phyloP scores from a whole-genome alignment of 2,888 invertebrate genomes.

The Drosophila nr. perissopoda region DNA sequence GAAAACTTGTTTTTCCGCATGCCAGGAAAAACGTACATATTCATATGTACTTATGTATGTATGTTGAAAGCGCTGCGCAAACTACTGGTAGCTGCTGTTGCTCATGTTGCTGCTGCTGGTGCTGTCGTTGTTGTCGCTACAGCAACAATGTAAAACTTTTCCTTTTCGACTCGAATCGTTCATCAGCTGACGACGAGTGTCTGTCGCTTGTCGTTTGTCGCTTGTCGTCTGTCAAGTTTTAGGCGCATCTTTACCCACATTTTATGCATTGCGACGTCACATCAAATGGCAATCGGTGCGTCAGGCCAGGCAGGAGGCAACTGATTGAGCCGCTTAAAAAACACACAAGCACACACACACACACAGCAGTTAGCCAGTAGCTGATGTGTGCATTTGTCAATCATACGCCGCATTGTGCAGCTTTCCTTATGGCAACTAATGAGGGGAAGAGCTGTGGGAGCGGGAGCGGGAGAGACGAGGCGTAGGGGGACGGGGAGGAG shows the following conservation, averaged over 20 bases:
- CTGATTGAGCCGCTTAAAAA: conserved; percentile 43
- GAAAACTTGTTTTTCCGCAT: conserved; percentile 82
- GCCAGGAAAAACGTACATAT: conserved; percentile 65
- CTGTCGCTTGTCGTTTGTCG: conserved; percentile 4
- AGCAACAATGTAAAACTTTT: conserved; percentile 68
- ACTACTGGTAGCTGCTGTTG: conserved; percentile 37
- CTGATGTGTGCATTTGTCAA: conserved; percentile 53
- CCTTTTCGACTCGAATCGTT: conserved; percentile 66
- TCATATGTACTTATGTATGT: conserved; percentile 21
- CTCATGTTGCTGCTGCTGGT: conserved; percentile 14
- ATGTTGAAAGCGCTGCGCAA: conserved; percentile 49
- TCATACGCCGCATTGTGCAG: conserved; percentile 58
- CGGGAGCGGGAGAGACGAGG: background rate
- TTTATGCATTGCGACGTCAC: conserved; percentile 56
- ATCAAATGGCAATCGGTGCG: conserved; percentile 62
- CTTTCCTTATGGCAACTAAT: conserved; percentile 36
- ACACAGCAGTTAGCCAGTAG: background rate
- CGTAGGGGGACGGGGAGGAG: background rate
- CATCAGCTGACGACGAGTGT: conserved; percentile 49
- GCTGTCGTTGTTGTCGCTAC: conserved; percentile 1
- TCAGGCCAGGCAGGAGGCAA: conserved; percentile 33
- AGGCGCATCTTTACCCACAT: conserved; percentile 83
- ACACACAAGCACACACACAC: conserved; percentile 1
- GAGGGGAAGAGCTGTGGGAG: background rate
- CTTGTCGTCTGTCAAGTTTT: conserved; percentile 39